phyloP scores from a whole-genome alignment of 1,140 invertebrate species.

The Tetragonula clypearis region DNA sequence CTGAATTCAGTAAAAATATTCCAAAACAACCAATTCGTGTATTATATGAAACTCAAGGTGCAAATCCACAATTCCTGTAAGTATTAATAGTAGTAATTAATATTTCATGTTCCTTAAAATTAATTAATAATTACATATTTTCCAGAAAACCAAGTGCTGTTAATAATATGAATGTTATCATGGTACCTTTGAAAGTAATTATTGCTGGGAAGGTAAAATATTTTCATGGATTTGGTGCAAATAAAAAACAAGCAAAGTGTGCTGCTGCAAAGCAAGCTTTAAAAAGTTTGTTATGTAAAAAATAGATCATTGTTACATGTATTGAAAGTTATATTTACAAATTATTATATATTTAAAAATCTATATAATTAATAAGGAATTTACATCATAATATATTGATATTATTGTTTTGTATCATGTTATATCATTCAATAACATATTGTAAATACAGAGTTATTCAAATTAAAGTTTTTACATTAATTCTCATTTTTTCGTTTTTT shows the following conservation, averaged over 20 bases:
- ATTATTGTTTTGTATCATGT: background rate
- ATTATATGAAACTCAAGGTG: conserved; percentile 88
- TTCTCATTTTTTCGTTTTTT: conserved; percentile 85
- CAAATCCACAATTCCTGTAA: conserved; percentile 84
- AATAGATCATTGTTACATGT: conserved; percentile 8
- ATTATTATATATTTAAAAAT: background rate
- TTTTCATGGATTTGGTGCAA: conserved; percentile 87
- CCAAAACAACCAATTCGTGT: conserved; percentile 95
- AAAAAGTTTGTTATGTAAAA: conserved; percentile 72
- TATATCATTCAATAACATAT: background rate
- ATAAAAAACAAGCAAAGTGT: conserved; percentile 86
- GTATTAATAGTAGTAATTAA: conserved; percentile 59
- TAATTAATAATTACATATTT: background rate
- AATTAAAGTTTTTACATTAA: conserved; percentile 44
- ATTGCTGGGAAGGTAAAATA: conserved; percentile 82
- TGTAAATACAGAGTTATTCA: too few relatives aligned
- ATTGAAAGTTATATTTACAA: background rate
- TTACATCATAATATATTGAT: background rate
- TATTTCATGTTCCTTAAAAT: conserved; percentile 23
- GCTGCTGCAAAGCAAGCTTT: conserved; percentile 90
- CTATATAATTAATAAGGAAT: background rate
- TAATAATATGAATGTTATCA: conserved; percentile 78
- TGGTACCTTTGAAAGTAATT: conserved; percentile 85
- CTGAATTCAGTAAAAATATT: conserved; percentile 89
- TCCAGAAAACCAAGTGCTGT: conserved; percentile 74